A percentile compares a stretch with the other conserved stretches of the same genome.
Evolutionary conservation across 37 sponge, comb jelly and placozoan genomes (phyloP).

Genomic region (Theonella swinhoei): DNA sequence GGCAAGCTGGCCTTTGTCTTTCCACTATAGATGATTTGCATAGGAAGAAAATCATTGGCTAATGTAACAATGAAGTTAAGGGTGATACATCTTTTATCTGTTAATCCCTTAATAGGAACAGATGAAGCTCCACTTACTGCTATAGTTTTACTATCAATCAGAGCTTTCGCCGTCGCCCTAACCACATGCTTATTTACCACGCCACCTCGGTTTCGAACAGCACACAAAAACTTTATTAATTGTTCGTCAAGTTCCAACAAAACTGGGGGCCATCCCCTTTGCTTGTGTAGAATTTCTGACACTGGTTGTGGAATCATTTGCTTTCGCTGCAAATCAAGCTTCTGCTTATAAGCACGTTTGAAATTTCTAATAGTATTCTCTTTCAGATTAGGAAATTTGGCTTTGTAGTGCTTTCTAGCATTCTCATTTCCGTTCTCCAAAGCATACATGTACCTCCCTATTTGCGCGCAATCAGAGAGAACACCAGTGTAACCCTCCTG

Average conservation of each 20-base stretch:
- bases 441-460: slow-evolving; percentile 64
- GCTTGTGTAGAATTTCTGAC: slow-evolving; percentile 2
- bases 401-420: slow-evolving; percentile 42
- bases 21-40: slow-evolving; percentile 57
- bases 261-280: slow-evolving; percentile 46
- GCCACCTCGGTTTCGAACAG: slow-evolving; percentile 43
- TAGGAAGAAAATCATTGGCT: slow-evolving; percentile 46
- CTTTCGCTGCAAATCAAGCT: slow-evolving; percentile 20
- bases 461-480: slow-evolving; percentile 41
- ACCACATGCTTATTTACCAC: slow-evolving; percentile 66
- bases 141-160: slow-evolving; percentile 60
- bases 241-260: slow-evolving; percentile 55
- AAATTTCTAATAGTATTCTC: slow-evolving; percentile 59
- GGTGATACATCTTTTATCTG: slow-evolving; percentile 57
- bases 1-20: slow-evolving; percentile 14
- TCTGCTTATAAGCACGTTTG: slow-evolving; percentile 36
- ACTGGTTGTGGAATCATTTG: slow-evolving; percentile 36
- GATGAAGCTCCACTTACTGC: slow-evolving; percentile 34
- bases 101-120: slow-evolving; percentile 43
- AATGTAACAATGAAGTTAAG: slow-evolving; percentile 46
- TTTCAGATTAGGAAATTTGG: slow-evolving; percentile 30
- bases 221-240: slow-evolving; percentile 37
- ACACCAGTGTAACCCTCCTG: too few species aligned
- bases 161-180: slow-evolving; percentile 36
- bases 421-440: slow-evolving; percentile 67